These are phyloP conservation scores for Andricus grossulariae DNA, from an alignment of 1,140 invertebrate species.

Conservation along the genomic window DNA sequence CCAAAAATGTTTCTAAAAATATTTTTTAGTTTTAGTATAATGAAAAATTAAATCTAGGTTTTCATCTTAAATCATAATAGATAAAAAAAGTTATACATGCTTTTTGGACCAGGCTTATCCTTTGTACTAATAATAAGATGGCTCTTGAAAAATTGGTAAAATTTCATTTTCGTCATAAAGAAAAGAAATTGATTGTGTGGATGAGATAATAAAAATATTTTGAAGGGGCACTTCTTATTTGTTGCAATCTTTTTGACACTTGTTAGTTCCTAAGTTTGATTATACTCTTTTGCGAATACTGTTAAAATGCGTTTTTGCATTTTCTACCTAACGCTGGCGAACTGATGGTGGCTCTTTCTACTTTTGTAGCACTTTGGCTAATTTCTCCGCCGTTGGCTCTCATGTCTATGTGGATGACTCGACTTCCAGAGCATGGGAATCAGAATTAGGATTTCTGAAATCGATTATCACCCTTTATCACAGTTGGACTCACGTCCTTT, in stretches of 20 bases:
- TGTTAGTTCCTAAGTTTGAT: conserved; percentile 18
- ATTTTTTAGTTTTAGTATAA: background rate
- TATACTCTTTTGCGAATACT: background rate
- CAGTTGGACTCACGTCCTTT: conserved; percentile 13
- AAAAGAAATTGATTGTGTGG: too few relatives aligned
- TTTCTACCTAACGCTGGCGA: background rate
- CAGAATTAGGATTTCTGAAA: background rate
- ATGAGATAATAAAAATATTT: background rate
- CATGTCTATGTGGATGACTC: background rate
- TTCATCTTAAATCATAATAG: too few relatives aligned
- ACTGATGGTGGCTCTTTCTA: background rate
- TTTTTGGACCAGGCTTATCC: conserved; percentile 5
- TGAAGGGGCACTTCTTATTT: background rate
- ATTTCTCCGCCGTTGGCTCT: background rate
- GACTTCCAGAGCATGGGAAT: background rate
- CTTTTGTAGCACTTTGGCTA: conserved; percentile 12
- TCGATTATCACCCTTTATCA: conserved; percentile 13
- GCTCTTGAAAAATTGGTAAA: background rate
- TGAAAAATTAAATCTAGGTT: too few relatives aligned
- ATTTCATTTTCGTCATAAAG: background rate
- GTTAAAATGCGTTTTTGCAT: conserved; percentile 1
- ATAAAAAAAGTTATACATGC: background rate
- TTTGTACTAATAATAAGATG: background rate
- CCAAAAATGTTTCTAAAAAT: background rate
- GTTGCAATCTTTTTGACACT: background rate